Percentiles rank a stretch among this genome's conserved stretches.
These are phyloP conservation scores for Leucopsar rothschildi DNA, from an alignment of 2,113 vertebrate genomes.

Conservation along the genomic window DNA sequence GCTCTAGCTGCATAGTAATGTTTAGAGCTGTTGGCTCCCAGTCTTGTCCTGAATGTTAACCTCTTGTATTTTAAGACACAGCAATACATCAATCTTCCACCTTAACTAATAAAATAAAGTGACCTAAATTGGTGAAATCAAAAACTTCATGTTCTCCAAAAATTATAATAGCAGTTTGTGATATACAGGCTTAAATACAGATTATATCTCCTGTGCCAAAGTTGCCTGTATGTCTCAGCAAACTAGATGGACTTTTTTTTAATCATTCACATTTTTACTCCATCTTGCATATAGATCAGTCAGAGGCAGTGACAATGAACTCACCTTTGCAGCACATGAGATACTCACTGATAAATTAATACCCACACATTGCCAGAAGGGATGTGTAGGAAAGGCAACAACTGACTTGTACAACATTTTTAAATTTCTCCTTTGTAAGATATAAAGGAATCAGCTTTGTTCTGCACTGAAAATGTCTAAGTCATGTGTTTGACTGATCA, in stretches of 20 bases:
- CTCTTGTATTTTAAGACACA: not conserved
- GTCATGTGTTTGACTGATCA: not conserved
- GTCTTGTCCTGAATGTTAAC: not conserved
- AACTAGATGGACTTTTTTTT: not conserved
- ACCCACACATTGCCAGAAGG: not conserved
- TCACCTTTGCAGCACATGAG: not conserved
- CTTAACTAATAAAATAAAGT: not conserved
- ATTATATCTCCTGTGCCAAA: not conserved
- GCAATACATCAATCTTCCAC: not conserved
- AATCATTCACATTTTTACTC: not conserved
- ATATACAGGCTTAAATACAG: not conserved
- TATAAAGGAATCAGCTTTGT: not conserved
- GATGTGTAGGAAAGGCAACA: not conserved
- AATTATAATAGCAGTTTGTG: not conserved
- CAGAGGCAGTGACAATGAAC: not conserved
- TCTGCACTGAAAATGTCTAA: not conserved
- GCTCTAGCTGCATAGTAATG: not conserved
- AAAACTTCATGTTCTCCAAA: not conserved
- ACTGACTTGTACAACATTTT: not conserved
- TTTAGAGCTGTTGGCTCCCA: not conserved
- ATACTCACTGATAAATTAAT: not conserved
- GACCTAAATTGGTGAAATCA: not conserved
- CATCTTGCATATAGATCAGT: not conserved
- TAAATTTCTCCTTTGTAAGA: not conserved
- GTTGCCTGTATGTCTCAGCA: not conserved